A percentile compares a stretch with the other conserved stretches of the same genome.
Conservation (phyloP, 2,888 invertebrate genomes). For the Spodoptera picta region DNA sequence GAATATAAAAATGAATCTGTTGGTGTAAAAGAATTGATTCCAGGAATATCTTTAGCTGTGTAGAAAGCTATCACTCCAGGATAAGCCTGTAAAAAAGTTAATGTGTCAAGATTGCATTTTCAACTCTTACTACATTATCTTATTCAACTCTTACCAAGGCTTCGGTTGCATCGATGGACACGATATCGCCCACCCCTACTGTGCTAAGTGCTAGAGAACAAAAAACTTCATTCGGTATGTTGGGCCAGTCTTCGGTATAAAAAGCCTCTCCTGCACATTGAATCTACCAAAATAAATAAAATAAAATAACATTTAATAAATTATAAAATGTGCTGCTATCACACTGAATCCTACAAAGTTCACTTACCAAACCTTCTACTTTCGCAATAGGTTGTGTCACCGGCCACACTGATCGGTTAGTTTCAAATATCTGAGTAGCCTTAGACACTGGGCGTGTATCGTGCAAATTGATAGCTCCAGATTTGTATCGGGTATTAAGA, state of each 20-base stretch:
- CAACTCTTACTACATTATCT: background rate
- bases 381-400: slow-evolving; percentile 90
- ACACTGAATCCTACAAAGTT: too few relatives aligned
- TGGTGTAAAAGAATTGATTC: slow-evolving; percentile 88
- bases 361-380: slow-evolving; percentile 78
- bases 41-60: slow-evolving; percentile 90
- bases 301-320: background rate
- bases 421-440: slow-evolving; percentile 89
- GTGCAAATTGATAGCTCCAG: slow-evolving; percentile 78
- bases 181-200: slow-evolving; percentile 87
- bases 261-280: slow-evolving; percentile 91
- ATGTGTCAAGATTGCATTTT: background rate
- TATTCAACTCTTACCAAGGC: slow-evolving; percentile 87
- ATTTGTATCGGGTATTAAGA: slow-evolving; percentile 74
- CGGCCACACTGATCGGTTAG: slow-evolving; percentile 89
- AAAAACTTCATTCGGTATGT: slow-evolving; percentile 89
- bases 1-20: slow-evolving; percentile 43
- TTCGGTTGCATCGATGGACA: slow-evolving; percentile 86
- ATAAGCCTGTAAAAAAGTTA: slow-evolving; percentile 56
- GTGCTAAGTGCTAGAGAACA: slow-evolving; percentile 89
- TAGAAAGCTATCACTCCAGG: slow-evolving; percentile 90
- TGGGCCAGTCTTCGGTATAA: slow-evolving; percentile 90
- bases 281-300: slow-evolving; percentile 60
- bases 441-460: slow-evolving; percentile 86
- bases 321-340: too few relatives aligned